These are phyloP conservation scores for Neopelma chrysocephalum DNA, from an alignment of 2,797 vertebrate species.

Conservation along the genomic window DNA sequence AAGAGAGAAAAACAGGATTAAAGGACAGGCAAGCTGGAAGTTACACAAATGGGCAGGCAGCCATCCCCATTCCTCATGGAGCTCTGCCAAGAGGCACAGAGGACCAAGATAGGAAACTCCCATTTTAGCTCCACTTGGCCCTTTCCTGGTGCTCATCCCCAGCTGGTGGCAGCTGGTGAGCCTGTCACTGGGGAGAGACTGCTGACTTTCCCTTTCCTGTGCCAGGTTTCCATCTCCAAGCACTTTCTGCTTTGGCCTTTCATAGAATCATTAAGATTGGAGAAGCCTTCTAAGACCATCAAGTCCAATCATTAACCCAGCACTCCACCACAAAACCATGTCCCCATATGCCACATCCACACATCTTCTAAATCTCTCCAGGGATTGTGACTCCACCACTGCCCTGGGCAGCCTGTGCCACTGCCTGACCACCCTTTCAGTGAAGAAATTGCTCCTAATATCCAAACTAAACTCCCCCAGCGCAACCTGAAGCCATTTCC, in stretches of 20 bases:
- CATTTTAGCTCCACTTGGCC: background rate
- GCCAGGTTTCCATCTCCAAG: background rate
- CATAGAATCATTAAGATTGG: background rate
- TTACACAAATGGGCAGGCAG: background rate
- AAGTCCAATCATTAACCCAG: background rate
- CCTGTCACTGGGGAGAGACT: background rate
- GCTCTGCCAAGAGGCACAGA: background rate
- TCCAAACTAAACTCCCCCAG: background rate
- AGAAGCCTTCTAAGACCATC: background rate
- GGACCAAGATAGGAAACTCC: background rate
- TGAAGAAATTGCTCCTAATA: background rate
- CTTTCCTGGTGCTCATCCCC: background rate
- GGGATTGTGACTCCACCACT: background rate
- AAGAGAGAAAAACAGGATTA: background rate
- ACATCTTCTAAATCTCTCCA: background rate
- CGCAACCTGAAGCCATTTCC: background rate
- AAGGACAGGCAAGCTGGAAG: background rate
- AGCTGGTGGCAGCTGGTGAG: background rate
- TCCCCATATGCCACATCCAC: background rate
- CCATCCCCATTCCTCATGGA: background rate
- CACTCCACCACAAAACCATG: background rate
- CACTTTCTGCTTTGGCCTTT: background rate
- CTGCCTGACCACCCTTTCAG: background rate
- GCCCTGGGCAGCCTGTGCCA: background rate
- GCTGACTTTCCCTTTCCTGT: background rate